These are phyloP conservation scores for Upupa epops DNA, from an alignment of 2,113 vertebrate genomes.

Conservation along the genomic window DNA sequence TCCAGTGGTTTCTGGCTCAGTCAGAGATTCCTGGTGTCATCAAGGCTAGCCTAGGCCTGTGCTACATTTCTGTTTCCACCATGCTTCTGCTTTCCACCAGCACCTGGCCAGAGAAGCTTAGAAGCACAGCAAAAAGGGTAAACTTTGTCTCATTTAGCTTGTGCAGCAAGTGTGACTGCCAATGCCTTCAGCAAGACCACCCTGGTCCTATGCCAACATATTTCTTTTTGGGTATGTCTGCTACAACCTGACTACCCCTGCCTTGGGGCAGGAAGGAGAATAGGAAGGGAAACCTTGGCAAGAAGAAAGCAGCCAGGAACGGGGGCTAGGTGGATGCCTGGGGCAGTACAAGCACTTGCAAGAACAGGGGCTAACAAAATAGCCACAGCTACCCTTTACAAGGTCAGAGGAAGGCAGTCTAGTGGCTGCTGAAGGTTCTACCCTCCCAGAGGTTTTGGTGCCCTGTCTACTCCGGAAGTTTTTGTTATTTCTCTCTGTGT, in stretches of 20 bases:
- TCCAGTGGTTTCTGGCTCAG: neutral
- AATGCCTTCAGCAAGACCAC: neutral
- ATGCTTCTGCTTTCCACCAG: neutral
- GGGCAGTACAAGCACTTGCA: neutral
- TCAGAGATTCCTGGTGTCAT: neutral
- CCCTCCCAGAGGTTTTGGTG: neutral
- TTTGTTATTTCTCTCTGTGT: neutral
- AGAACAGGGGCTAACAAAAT: neutral
- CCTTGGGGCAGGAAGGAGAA: neutral
- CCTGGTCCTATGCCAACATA: neutral
- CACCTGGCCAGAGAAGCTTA: neutral
- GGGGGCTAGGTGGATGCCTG: neutral
- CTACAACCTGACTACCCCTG: neutral
- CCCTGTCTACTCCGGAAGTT: neutral
- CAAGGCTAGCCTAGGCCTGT: neutral
- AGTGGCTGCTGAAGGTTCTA: neutral
- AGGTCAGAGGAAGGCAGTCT: neutral
- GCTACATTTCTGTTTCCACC: neutral
- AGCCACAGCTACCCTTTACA: neutral
- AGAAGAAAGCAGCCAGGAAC: neutral
- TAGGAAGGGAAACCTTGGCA: neutral
- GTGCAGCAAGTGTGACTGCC: neutral
- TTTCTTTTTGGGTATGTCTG: neutral
- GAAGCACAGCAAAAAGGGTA: neutral
- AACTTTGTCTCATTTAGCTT: neutral